Conservation (phyloP, 2,888 invertebrate genomes). For the Leptopterna dolabrata region DNA sequence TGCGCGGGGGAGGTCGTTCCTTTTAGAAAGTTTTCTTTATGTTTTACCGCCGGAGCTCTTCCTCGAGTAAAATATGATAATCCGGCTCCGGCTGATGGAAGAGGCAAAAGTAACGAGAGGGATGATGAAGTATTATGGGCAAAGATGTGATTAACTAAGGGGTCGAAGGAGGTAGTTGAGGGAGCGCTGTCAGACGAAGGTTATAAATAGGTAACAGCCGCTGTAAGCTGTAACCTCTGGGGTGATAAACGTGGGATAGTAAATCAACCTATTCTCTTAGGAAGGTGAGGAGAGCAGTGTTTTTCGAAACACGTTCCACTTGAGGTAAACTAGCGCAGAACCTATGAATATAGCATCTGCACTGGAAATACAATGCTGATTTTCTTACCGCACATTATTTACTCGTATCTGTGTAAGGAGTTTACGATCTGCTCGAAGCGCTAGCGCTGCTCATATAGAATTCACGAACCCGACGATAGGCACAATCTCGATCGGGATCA, state of each 20-base stretch:
- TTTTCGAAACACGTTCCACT: background rate
- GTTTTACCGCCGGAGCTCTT: slow-evolving; percentile 10
- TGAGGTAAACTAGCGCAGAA: background rate
- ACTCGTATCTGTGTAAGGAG: no score
- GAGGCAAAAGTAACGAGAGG: slow-evolving; percentile 37
- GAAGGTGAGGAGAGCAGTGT: background rate
- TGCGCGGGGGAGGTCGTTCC: slow-evolving; percentile 13
- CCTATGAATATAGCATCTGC: no score
- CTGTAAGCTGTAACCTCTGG: slow-evolving; percentile 11
- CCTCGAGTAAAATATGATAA: slow-evolving; percentile 42
- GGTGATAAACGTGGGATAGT: background rate
- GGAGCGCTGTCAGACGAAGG: background rate
- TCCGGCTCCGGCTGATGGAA: slow-evolving; percentile 39
- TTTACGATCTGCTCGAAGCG: no score
- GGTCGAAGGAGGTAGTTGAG: slow-evolving; percentile 14
- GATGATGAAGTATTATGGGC: slow-evolving; percentile 49
- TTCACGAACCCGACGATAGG: no score
- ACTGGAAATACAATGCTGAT: no score
- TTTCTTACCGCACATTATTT: no score
- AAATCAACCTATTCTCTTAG: background rate
- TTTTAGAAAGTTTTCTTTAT: slow-evolving; percentile 46
- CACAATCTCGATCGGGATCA: no score
- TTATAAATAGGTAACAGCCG: slow-evolving; percentile 18
- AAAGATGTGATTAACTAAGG: slow-evolving; percentile 34
- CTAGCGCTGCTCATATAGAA: no score